Conservation (phyloP, 2,797 vertebrate genomes). For the Oreonectes daqikongensis region DNA sequence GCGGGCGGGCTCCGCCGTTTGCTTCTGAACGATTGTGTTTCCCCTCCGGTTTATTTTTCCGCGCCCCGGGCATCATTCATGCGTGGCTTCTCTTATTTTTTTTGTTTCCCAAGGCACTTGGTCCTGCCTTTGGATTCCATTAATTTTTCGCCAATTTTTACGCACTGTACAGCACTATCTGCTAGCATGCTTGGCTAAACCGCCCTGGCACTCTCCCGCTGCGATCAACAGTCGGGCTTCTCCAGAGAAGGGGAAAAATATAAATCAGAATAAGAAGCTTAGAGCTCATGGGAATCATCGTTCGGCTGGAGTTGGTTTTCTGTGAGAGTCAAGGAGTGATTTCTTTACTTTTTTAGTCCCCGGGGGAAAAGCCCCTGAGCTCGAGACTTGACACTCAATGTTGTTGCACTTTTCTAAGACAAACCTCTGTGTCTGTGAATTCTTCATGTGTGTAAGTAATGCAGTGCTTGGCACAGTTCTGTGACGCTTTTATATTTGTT, state of each 20-base stretch:
- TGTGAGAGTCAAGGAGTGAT: conserved; percentile 73
- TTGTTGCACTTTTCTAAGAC: neutral
- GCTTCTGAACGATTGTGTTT: conserved; percentile 23
- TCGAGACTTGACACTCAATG: neutral
- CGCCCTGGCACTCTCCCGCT: conserved; percentile 48
- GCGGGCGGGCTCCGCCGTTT: neutral
- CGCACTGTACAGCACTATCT: conserved; percentile 63
- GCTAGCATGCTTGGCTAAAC: conserved; percentile 65
- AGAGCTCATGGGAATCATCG: conserved; percentile 71
- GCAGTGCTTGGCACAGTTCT: neutral
- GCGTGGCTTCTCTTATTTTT: neutral
- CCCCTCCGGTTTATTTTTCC: conserved; percentile 1
- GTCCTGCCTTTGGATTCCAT: conserved; percentile 57
- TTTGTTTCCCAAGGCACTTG: conserved; percentile 47
- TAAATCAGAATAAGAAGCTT: conserved; percentile 77
- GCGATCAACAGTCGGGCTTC: conserved; percentile 54
- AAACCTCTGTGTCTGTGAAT: neutral
- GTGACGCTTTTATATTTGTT: neutral
- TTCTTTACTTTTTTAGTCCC: conserved; percentile 68
- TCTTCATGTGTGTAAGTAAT: neutral
- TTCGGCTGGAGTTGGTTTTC: conserved; percentile 63
- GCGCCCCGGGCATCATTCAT: neutral
- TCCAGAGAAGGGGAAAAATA: conserved; percentile 52
- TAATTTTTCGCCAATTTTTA: conserved; percentile 62
- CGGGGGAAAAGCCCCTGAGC: conserved; percentile 18